A percentile compares a stretch with the other conserved stretches of the same genome.
Conservation (phyloP, 2,797 vertebrate species). For the Rhynchotus rufescens region DNA sequence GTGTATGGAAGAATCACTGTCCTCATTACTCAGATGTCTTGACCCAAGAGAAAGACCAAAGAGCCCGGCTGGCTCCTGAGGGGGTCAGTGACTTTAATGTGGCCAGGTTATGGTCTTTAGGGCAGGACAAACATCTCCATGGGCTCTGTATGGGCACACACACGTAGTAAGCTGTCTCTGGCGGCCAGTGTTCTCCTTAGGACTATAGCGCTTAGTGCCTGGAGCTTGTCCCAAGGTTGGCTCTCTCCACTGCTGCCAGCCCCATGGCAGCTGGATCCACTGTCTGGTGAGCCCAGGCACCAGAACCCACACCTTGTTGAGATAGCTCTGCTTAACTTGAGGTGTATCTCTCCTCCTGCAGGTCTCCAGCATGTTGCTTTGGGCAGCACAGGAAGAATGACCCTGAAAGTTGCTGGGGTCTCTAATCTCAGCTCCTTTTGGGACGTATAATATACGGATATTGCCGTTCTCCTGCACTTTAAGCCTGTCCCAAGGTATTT, state of each 20-base stretch:
- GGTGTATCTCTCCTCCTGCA: not conserved
- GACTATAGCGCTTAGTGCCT: not conserved
- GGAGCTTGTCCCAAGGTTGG: not conserved
- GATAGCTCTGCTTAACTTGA: not conserved
- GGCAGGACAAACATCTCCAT: not conserved
- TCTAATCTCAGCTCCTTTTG: not conserved
- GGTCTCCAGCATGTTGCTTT: not conserved
- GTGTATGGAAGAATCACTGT: rapidly evolving
- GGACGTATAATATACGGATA: too few relatives aligned
- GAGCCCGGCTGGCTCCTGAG: rapidly evolving
- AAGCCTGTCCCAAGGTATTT: not conserved
- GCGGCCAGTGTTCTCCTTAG: not conserved
- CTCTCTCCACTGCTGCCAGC: rapidly evolving
- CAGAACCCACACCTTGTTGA: not conserved
- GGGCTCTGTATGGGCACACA: not conserved
- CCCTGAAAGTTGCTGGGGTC: not conserved
- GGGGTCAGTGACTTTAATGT: not conserved
- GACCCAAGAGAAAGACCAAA: not conserved
- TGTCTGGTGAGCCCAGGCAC: rapidly evolving
- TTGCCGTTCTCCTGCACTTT: not conserved
- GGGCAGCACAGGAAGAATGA: not conserved
- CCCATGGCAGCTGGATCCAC: not conserved
- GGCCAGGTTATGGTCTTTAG: not conserved
- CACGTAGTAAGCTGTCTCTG: not conserved
- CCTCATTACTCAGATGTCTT: not conserved